A percentile compares a stretch with the other conserved stretches of the same genome.
Evolutionary conservation across 2,888 invertebrate species (phyloP).

Genomic region (Arctia plantaginis): DNA sequence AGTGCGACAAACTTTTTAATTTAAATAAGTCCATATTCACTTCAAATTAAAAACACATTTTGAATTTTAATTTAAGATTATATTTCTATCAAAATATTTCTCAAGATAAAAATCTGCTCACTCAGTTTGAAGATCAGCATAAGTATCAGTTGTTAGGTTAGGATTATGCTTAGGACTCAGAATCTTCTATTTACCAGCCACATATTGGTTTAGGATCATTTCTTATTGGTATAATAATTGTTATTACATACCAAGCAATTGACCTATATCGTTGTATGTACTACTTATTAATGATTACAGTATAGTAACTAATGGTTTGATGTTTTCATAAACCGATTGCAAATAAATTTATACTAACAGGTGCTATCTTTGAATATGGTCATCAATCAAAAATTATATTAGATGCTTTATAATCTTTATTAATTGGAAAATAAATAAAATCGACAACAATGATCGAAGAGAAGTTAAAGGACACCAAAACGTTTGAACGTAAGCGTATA

Average conservation of each 20-base stretch:
- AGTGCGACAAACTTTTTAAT: too few relatives aligned
- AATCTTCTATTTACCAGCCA: slow-evolving; percentile 40
- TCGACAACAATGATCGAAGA: not conserved
- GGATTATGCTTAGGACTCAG: slow-evolving; percentile 46
- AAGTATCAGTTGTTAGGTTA: slow-evolving; percentile 37
- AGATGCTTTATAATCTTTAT: not conserved
- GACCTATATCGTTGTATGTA: not conserved
- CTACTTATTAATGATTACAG: not conserved
- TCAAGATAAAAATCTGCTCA: slow-evolving; percentile 6
- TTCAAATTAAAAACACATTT: too few relatives aligned
- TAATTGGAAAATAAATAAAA: not conserved
- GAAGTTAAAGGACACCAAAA: too few relatives aligned
- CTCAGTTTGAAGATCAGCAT: slow-evolving; percentile 31
- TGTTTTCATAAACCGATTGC: too few relatives aligned
- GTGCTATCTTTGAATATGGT: too few relatives aligned
- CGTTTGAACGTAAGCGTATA: too few relatives aligned
- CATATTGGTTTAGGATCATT: slow-evolving; percentile 39
- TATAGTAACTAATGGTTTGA: too few relatives aligned
- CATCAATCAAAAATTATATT: too few relatives aligned
- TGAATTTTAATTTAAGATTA: not conserved
- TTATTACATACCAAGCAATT: slow-evolving; percentile 1
- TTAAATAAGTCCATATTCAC: too few relatives aligned
- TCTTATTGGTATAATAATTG: slow-evolving; percentile 38
- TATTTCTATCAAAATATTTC: not conserved
- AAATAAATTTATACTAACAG: too few relatives aligned